These are phyloP conservation scores for Hermodice carunculata DNA, from an alignment of 2,888 invertebrate species.

Conservation along the genomic window DNA sequence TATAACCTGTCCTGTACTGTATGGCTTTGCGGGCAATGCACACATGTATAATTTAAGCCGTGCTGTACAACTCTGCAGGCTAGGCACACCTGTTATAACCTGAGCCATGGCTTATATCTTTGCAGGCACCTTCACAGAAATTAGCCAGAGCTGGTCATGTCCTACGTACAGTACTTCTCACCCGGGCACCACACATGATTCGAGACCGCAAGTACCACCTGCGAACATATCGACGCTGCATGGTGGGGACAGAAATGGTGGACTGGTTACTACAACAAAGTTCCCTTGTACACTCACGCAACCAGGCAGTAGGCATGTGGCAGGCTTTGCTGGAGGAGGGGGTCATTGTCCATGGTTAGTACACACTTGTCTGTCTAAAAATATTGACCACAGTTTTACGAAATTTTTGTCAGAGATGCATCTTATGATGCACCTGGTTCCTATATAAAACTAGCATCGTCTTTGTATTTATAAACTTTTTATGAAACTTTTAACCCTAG, in stretches of 20 bases:
- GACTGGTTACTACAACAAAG: constrained; percentile 82
- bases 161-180: constrained; percentile 77
- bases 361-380: background rate
- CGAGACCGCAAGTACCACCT: constrained; percentile 76
- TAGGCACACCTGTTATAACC: too few species aligned
- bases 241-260: constrained; percentile 84
- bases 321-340: constrained; percentile 86
- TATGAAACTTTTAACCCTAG: too few species aligned
- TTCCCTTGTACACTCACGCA: constrained; percentile 75
- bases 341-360: constrained; percentile 80
- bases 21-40: too few species aligned
- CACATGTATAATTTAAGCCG: too few species aligned
- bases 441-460: too few species aligned
- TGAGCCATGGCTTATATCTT: too few species aligned
- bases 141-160: constrained; percentile 80
- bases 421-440: too few species aligned
- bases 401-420: too few species aligned
- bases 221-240: constrained; percentile 75
- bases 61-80: too few species aligned
- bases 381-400: too few species aligned
- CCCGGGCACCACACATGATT: constrained; percentile 76
- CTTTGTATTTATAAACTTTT: too few species aligned
- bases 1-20: too few species aligned
- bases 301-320: constrained; percentile 86
- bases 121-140: constrained; percentile 75